Conservation (phyloP, 2,888 invertebrate genomes). For the Thera obeliscata region DNA sequence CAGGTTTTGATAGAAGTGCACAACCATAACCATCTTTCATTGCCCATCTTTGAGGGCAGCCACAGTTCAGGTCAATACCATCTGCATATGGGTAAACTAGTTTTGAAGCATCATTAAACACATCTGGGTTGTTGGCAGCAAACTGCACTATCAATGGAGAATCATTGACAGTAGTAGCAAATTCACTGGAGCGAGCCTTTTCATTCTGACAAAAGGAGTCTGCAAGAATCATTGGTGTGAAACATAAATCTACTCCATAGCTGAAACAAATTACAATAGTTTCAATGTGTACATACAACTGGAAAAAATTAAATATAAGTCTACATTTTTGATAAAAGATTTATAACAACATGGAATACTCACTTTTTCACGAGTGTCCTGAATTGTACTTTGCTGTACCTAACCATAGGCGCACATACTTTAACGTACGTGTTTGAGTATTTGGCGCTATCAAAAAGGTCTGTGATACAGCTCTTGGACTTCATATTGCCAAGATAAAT, state of each 20-base stretch:
- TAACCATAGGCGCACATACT: conserved; percentile 98
- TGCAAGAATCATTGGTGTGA: conserved; percentile 98
- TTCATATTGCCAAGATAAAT: conserved; percentile 48
- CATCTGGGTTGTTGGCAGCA: conserved; percentile 93
- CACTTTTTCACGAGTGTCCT: conserved; percentile 76
- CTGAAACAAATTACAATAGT: conserved; percentile 64
- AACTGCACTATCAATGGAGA: conserved; percentile 96
- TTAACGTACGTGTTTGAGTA: conserved; percentile 85
- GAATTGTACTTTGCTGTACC: conserved; percentile 89
- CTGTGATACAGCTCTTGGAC: conserved; percentile 78
- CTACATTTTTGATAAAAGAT: too few species aligned
- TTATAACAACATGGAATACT: conserved; percentile 37
- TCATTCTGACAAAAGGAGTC: conserved; percentile 95
- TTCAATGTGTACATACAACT: too few species aligned
- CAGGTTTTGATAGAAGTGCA: conserved; percentile 91
- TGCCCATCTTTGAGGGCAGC: conserved; percentile 98
- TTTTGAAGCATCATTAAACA: conserved; percentile 94
- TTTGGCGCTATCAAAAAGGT: conserved; percentile 86
- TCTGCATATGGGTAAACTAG: conserved; percentile 92
- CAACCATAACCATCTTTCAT: conserved; percentile 95
- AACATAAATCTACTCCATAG: conserved; percentile 95
- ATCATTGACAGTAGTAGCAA: conserved; percentile 90
- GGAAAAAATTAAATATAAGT: too few species aligned
- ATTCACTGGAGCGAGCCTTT: conserved; percentile 93
- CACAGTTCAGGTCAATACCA: conserved; percentile 98